Evolutionary conservation across 2,888 invertebrate genomes (phyloP).

Genomic region (Cerastoderma edule): DNA sequence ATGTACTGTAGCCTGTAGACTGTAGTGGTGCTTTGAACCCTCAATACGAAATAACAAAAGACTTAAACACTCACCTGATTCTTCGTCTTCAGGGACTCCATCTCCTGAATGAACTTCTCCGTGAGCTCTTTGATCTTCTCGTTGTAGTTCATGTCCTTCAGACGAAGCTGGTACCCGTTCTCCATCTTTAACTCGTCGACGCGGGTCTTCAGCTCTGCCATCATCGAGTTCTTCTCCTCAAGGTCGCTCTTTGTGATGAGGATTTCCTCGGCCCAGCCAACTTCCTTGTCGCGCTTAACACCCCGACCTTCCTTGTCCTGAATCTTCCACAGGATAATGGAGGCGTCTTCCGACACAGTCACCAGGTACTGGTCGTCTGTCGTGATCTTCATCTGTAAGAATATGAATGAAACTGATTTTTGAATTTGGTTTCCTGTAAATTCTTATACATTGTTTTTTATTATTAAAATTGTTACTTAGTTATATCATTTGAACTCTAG

Average conservation of each 20-base stretch:
- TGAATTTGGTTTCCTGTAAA: too few species aligned
- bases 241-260: constrained; percentile 90
- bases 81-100: constrained; percentile 90
- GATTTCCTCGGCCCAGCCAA: constrained; percentile 91
- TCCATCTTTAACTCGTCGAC: constrained; percentile 94
- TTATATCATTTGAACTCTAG: too few species aligned
- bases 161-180: constrained; percentile 92
- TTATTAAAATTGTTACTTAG: too few species aligned
- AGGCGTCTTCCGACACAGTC: constrained; percentile 91
- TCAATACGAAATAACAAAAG: neutral
- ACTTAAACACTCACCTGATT: constrained; percentile 77
- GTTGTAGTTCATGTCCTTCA: constrained; percentile 90
- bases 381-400: constrained; percentile 87
- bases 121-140: constrained; percentile 93
- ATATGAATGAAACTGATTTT: too few species aligned
- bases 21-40: too few species aligned
- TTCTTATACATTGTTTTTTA: too few species aligned
- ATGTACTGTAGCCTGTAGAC: too few species aligned
- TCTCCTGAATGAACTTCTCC: constrained; percentile 91
- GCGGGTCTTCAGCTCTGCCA: constrained; percentile 88
- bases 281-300: constrained; percentile 89
- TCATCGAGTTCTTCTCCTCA: constrained; percentile 89
- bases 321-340: constrained; percentile 93
- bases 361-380: constrained; percentile 90
- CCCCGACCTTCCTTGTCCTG: constrained; percentile 86